Conservation (phyloP, 1,140 invertebrate species). For the Pseudomyrmex sp. region DNA sequence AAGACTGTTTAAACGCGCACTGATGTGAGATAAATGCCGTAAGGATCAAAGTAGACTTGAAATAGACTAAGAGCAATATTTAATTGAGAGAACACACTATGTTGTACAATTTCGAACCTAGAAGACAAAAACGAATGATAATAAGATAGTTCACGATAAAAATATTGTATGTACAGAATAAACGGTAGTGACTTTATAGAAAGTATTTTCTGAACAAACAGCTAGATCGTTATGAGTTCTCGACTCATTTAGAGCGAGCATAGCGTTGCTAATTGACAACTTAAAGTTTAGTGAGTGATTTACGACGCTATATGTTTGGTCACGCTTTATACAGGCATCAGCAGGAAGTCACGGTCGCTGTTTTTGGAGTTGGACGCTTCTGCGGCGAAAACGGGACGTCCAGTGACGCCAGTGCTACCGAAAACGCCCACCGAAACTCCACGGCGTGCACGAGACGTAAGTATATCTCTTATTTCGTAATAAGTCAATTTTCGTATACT, state of each 20-base stretch:
- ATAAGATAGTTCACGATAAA: too few species aligned
- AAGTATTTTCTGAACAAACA: slow-evolving; percentile 14
- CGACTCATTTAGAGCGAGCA: neutral
- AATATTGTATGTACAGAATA: too few species aligned
- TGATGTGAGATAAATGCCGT: neutral
- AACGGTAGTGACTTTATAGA: slow-evolving; percentile 6
- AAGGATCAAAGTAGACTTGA: neutral
- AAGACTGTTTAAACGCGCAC: neutral
- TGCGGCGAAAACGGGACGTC: slow-evolving; percentile 83
- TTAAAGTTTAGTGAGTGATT: slow-evolving; percentile 32
- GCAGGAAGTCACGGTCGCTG: slow-evolving; percentile 93
- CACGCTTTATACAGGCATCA: slow-evolving; percentile 88
- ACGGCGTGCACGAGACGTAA: slow-evolving; percentile 87
- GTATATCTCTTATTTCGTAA: slow-evolving; percentile 68
- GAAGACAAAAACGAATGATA: too few species aligned
- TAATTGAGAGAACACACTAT: neutral
- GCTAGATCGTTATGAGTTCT: slow-evolving; percentile 21
- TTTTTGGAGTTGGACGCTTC: slow-evolving; percentile 94
- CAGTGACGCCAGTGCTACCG: slow-evolving; percentile 82
- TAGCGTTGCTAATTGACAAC: slow-evolving; percentile 42
- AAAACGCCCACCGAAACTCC: slow-evolving; percentile 84
- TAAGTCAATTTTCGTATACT: neutral
- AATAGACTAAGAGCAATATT: neutral
- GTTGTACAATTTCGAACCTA: neutral
- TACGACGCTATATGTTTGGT: slow-evolving; percentile 34